A percentile compares a stretch with the other conserved stretches of the same genome.
These are phyloP conservation scores for Myiagra hebetior DNA, from an alignment of 2,113 vertebrate species.

Conservation along the genomic window DNA sequence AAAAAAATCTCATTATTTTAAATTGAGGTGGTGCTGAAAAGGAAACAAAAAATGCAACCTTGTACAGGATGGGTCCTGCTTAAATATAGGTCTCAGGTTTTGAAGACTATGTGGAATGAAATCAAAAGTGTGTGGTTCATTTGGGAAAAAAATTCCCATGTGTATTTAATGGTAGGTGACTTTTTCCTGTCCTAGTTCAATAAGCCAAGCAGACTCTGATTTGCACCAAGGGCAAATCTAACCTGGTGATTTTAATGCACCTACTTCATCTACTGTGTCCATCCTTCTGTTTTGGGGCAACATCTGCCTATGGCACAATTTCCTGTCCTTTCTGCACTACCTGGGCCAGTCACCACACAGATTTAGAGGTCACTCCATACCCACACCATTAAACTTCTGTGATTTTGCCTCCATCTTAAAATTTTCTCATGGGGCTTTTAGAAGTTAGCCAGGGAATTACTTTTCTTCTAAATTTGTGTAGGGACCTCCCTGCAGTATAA, in stretches of 20 bases:
- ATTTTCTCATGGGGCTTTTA: not conserved
- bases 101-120: not conserved
- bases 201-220: not conserved
- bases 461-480: not conserved
- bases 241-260: not conserved
- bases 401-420: not conserved
- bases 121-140: not conserved
- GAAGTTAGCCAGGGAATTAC: not conserved
- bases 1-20: not conserved
- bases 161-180: not conserved
- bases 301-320: not conserved
- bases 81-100: not conserved
- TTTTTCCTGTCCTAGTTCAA: not conserved
- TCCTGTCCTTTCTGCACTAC: not conserved
- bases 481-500: not conserved
- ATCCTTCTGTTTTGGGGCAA: not conserved
- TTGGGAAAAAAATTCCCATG: accelerated
- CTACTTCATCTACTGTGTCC: not conserved
- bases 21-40: not conserved
- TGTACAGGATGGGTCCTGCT: not conserved
- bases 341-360: not conserved
- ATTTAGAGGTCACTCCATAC: not conserved
- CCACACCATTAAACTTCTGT: not conserved
- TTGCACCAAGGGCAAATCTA: not conserved
- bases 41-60: not conserved